Evolutionary conservation across 2,113 vertebrate genomes (phyloP).

Genomic region (Petrocephalus microphthalmus): DNA sequence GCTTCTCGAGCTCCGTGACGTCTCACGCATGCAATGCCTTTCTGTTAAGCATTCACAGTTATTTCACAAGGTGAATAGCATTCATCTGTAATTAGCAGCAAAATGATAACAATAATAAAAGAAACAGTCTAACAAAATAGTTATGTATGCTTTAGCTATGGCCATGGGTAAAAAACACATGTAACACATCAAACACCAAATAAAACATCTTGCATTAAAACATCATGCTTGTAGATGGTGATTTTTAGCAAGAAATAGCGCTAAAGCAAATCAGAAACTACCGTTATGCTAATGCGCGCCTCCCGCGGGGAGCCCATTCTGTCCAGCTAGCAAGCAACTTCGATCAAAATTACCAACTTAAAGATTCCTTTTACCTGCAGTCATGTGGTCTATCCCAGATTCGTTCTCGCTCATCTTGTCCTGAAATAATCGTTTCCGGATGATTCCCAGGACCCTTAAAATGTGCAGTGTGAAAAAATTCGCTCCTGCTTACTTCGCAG

Average conservation of each 20-base stretch:
- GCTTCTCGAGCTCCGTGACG: not conserved
- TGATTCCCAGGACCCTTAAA: constrained; percentile 45
- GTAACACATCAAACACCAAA: not conserved
- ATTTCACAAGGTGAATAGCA: not conserved
- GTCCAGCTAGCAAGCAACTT: not conserved
- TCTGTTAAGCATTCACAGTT: not conserved
- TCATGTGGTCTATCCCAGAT: constrained; percentile 42
- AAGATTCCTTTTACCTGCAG: constrained; percentile 47
- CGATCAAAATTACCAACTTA: not conserved
- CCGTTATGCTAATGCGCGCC: not conserved
- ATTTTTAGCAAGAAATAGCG: not conserved
- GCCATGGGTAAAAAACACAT: not conserved
- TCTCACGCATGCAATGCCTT: not conserved
- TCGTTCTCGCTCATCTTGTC: constrained; percentile 59
- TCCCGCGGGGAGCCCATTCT: not conserved
- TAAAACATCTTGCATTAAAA: not conserved
- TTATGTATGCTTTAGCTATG: not conserved
- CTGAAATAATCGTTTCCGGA: constrained; percentile 41
- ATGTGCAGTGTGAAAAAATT: constrained; percentile 41
- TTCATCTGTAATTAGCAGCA: not conserved
- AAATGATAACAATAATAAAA: not conserved
- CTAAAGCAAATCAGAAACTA: not conserved
- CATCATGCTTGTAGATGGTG: not conserved
- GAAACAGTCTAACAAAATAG: not conserved
- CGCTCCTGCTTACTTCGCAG: constrained; percentile 28